Conservation (phyloP, 1,140 invertebrate genomes). For the Colletes gigas region DNA sequence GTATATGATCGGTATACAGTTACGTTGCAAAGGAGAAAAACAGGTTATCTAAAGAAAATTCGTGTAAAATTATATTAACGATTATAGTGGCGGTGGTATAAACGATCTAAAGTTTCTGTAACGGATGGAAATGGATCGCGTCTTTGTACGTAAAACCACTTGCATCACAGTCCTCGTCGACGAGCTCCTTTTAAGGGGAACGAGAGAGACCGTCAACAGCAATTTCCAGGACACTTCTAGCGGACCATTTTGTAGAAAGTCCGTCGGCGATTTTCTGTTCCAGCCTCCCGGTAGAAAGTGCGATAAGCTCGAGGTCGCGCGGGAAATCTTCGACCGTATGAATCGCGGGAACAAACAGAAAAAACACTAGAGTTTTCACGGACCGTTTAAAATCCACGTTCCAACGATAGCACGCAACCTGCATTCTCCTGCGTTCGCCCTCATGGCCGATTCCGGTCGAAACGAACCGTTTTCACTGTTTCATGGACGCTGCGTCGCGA, state of each 20-base stretch:
- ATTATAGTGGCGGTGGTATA: no score
- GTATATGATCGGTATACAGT: no score
- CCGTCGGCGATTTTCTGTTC: slow-evolving; percentile 50
- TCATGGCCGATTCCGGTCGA: not conserved
- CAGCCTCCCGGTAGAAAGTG: slow-evolving; percentile 52
- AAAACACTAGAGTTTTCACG: slow-evolving; percentile 5
- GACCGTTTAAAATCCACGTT: not conserved
- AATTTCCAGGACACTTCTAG: slow-evolving; percentile 5
- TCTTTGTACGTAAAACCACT: not conserved
- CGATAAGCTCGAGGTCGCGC: slow-evolving; percentile 29
- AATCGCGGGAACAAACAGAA: slow-evolving; percentile 35
- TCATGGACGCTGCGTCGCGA: not conserved
- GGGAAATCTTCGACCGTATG: slow-evolving; percentile 45
- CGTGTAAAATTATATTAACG: no score
- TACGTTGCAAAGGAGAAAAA: no score
- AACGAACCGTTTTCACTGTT: not conserved
- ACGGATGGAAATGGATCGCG: not conserved
- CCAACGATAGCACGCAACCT: not conserved
- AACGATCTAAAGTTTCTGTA: no score
- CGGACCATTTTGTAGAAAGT: slow-evolving; percentile 56
- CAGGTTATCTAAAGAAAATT: not conserved
- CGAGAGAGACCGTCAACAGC: not conserved
- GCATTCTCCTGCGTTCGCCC: not conserved
- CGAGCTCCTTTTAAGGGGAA: not conserved
- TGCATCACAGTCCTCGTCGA: not conserved